Evolutionary conservation across 2,797 vertebrate genomes (phyloP).

Genomic region (Ataeniobius toweri): DNA sequence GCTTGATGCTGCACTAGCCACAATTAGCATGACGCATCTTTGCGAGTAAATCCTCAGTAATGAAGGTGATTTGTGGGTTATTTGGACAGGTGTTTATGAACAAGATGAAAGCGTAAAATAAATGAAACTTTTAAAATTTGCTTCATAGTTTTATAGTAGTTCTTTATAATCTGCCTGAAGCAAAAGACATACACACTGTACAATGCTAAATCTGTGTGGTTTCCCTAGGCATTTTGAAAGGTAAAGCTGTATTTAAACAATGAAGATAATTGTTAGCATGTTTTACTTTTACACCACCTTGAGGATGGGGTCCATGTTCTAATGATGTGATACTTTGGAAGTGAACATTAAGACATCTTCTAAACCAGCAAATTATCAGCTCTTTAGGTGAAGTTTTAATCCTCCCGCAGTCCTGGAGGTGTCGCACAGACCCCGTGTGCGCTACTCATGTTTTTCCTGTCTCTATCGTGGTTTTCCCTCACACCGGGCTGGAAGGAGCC

Average conservation of each 20-base stretch:
- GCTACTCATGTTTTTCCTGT: too few species aligned
- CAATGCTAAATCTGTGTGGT: neutral
- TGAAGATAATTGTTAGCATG: neutral
- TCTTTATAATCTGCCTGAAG: neutral
- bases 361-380: neutral
- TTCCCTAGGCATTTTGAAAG: too few species aligned
- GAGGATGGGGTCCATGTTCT: neutral
- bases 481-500: too few species aligned
- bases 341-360: neutral
- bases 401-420: too few species aligned
- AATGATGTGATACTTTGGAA: neutral
- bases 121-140: too few species aligned
- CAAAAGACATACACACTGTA: neutral
- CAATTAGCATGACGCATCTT: neutral
- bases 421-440: too few species aligned
- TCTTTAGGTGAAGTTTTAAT: neutral
- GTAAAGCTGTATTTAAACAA: too few species aligned
- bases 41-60: neutral
- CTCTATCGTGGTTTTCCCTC: too few species aligned
- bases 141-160: neutral
- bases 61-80: neutral
- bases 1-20: neutral
- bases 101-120: neutral
- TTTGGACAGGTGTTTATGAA: neutral
- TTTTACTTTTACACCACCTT: neutral